Conservation (phyloP, 1,140 invertebrate genomes). For the Calycopis cecrops region DNA sequence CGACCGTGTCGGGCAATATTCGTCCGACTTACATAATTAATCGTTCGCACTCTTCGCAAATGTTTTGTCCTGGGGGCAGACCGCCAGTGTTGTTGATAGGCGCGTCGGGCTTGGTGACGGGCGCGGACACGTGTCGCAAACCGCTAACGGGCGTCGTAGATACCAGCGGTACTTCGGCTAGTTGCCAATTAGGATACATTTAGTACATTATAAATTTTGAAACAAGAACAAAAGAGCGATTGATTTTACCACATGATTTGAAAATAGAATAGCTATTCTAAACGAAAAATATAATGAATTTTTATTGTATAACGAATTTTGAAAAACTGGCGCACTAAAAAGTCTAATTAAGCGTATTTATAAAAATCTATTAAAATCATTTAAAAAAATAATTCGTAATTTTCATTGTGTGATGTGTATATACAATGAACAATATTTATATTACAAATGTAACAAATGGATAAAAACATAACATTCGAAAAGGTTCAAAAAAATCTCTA, state of each 20-base stretch:
- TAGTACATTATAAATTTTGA: no score
- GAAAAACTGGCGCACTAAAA: background rate
- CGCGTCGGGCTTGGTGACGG: conserved; percentile 83
- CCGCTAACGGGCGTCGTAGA: conserved; percentile 51
- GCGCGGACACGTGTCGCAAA: conserved; percentile 81
- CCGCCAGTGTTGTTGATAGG: conserved; percentile 79
- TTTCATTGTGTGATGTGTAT: conserved; percentile 8
- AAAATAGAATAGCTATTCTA: background rate
- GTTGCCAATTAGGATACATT: conserved; percentile 33
- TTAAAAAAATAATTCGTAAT: background rate
- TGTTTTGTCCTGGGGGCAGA: conserved; percentile 90
- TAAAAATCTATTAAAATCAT: background rate
- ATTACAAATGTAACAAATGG: background rate
- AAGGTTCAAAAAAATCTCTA: no score
- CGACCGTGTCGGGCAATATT: conserved; percentile 58
- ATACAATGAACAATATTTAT: conserved; percentile 12
- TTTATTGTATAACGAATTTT: no score
- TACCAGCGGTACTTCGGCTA: conserved; percentile 47
- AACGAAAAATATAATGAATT: no score
- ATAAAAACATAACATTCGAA: background rate
- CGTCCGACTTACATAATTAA: conserved; percentile 92
- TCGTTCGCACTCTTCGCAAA: conserved; percentile 94
- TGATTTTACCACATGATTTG: background rate
- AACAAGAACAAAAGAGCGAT: no score
- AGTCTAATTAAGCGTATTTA: background rate